Conservation (phyloP, 2,888 invertebrate genomes). For the Cordilura impudica region DNA sequence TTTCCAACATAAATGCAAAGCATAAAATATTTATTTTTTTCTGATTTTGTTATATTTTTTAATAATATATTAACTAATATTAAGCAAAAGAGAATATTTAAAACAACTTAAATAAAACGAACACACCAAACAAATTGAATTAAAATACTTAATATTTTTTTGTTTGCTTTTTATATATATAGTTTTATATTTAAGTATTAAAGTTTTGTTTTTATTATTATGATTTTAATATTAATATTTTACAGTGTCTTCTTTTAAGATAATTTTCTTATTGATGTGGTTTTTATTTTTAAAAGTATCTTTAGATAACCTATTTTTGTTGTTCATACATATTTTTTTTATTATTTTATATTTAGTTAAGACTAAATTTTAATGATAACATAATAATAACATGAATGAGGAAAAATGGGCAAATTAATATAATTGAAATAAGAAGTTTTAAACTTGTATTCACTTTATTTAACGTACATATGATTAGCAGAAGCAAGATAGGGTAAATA, state of each 20-base stretch:
- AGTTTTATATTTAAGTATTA: constrained; percentile 64
- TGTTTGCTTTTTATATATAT: constrained; percentile 57
- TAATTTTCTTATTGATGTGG: constrained; percentile 38
- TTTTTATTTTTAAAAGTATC: neutral
- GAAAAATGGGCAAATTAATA: neutral
- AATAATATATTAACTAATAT: neutral
- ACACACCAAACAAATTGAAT: neutral
- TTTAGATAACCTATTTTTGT: constrained; percentile 18
- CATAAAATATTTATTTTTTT: neutral
- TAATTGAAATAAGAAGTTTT: constrained; percentile 24
- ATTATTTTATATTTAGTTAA: constrained; percentile 52
- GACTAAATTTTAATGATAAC: constrained; percentile 25
- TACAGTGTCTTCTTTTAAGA: constrained; percentile 51
- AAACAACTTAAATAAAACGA: neutral
- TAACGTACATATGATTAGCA: neutral
- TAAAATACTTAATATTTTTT: constrained; percentile 30
- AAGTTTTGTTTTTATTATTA: constrained; percentile 54
- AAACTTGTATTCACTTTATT: neutral
- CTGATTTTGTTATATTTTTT: neutral
- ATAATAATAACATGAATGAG: constrained; percentile 7
- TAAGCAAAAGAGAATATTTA: neutral
- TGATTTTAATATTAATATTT: constrained; percentile 59
- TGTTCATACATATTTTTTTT: constrained; percentile 46
- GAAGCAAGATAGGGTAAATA: neutral
- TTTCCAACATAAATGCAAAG: neutral